phyloP scores from a whole-genome alignment of 2,888 invertebrate genomes.

The Glyphotaelius pellucidus region DNA sequence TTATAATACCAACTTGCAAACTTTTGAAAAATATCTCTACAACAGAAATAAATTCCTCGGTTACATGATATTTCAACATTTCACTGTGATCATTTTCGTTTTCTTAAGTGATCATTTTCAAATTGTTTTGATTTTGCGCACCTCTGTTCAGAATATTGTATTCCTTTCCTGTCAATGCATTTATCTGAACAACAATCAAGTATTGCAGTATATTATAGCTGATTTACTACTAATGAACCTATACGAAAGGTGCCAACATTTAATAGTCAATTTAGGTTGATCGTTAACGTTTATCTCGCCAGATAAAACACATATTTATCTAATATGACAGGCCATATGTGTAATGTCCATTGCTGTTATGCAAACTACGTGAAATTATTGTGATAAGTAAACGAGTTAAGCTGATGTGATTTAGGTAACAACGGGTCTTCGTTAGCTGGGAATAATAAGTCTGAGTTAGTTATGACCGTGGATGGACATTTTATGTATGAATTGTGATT shows the following conservation, averaged over 20 bases:
- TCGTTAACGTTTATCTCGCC: neutral
- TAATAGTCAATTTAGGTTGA: neutral
- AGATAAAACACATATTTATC: neutral
- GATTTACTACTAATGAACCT: neutral
- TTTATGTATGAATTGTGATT: neutral
- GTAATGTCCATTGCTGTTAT: neutral
- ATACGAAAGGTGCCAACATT: neutral
- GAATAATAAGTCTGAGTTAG: neutral
- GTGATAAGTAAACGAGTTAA: neutral
- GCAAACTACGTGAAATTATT: neutral
- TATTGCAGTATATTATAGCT: neutral
- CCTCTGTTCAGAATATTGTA: neutral
- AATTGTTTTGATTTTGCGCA: neutral
- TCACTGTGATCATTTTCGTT: neutral
- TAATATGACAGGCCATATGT: neutral
- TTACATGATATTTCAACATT: neutral
- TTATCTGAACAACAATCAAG: neutral
- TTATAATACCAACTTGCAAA: too few relatives aligned
- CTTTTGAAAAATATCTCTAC: neutral
- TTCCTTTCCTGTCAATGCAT: neutral
- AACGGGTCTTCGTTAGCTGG: neutral
- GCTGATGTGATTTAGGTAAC: neutral
- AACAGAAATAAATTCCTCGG: neutral
- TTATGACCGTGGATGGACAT: neutral
- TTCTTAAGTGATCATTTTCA: neutral